Percentiles rank a stretch among this genome's conserved stretches.
phyloP scores from a whole-genome alignment of 2,113 vertebrate species.

The Geococcyx californianus region DNA sequence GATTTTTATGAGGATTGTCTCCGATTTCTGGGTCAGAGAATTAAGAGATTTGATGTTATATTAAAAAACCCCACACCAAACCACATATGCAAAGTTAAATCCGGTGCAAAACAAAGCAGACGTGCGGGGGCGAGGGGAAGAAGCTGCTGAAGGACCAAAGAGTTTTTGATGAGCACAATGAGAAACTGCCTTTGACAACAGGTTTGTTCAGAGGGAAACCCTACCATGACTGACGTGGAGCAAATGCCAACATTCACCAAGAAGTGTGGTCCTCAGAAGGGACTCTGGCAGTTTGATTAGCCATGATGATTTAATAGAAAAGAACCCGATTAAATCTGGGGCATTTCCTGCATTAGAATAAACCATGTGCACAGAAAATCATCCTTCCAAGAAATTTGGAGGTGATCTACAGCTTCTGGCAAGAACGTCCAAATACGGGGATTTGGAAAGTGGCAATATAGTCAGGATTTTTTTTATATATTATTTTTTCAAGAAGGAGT shows the following conservation, averaged over 20 bases:
- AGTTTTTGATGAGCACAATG: background rate
- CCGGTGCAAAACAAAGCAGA: constrained; percentile 33
- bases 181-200: background rate
- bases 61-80: constrained; percentile 27
- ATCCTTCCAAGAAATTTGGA: background rate
- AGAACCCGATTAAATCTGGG: background rate
- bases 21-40: constrained; percentile 72
- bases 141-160: background rate
- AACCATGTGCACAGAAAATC: background rate
- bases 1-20: constrained; percentile 70
- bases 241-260: rapidly evolving
- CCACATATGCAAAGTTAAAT: constrained; percentile 40
- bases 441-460: background rate
- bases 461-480: background rate
- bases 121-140: background rate
- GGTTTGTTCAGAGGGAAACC: background rate
- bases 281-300: background rate
- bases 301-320: background rate
- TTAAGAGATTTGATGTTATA: constrained; percentile 71
- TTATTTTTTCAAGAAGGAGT: background rate
- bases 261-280: background rate
- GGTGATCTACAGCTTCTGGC: background rate
- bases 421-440: background rate
- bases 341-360: background rate
- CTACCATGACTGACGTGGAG: background rate